Evolutionary conservation across 2,113 vertebrate genomes (phyloP).

Genomic region (cat (Felis catus)): DNA sequence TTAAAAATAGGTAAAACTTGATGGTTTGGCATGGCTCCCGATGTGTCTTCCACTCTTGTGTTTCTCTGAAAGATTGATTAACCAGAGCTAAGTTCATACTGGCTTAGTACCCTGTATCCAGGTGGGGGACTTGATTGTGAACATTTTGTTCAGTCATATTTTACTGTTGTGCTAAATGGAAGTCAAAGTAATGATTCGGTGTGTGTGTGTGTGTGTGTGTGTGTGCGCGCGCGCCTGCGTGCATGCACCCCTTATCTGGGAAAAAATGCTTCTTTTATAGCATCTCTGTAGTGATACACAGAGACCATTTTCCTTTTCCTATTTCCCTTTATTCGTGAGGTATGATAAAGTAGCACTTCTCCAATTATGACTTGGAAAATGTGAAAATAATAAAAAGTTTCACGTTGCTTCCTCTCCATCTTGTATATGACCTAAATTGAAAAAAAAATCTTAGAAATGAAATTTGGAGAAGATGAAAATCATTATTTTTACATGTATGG

Average conservation of each 20-base stretch:
- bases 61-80: conserved; percentile 62
- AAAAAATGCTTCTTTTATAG: conserved; percentile 2
- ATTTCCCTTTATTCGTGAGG: background rate
- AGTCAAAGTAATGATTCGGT: conserved; percentile 28
- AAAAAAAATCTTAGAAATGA: conserved; percentile 38
- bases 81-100: background rate
- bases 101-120: conserved; percentile 28
- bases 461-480: conserved; percentile 25
- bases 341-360: conserved; percentile 32
- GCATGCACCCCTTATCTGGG: background rate
- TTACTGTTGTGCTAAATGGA: conserved; percentile 36
- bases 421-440: background rate
- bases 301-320: conserved; percentile 31
- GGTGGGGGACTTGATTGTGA: conserved; percentile 35
- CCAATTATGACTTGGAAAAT: conserved; percentile 21
- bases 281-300: conserved; percentile 1
- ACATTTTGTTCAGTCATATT: conserved; percentile 34
- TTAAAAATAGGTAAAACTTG: conserved; percentile 20
- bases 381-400: background rate
- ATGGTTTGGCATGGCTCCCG: background rate
- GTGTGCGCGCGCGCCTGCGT: background rate
- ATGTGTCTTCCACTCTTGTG: conserved; percentile 44
- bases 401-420: background rate
- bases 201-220: background rate
- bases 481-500: background rate